A percentile compares a stretch with the other conserved stretches of the same genome.
Evolutionary conservation across 2,113 vertebrate species (phyloP).

Genomic region (Agelaius tricolor): DNA sequence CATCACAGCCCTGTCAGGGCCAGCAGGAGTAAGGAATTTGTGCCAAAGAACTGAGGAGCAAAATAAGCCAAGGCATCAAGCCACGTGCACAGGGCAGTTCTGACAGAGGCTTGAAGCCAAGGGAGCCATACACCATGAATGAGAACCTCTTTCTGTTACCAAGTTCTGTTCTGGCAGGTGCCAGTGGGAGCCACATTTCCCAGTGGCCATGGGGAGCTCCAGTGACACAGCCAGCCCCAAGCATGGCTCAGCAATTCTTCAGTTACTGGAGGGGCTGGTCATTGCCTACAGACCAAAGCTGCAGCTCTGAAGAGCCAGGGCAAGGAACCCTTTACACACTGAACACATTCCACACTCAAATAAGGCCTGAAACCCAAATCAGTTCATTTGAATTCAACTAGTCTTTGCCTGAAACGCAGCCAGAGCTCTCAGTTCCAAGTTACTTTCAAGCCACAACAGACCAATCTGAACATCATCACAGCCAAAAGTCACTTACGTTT

Average conservation of each 20-base stretch:
- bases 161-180: background rate
- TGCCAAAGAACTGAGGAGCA: background rate
- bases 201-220: background rate
- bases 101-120: background rate
- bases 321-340: background rate
- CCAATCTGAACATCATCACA: background rate
- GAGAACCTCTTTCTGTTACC: too few species aligned
- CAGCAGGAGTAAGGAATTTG: accelerated
- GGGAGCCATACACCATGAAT: accelerated
- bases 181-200: background rate
- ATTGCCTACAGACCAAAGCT: background rate
- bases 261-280: background rate
- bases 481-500: conserved; percentile 86
- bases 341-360: accelerated
- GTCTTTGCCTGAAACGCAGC: background rate
- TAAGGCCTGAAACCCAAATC: background rate
- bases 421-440: background rate
- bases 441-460: background rate
- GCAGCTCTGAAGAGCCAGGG: accelerated
- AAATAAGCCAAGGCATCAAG: accelerated
- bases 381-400: background rate
- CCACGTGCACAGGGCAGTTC: accelerated
- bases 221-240: too few species aligned
- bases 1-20: accelerated
- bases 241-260: accelerated